A percentile compares a stretch with the other conserved stretches of the same genome.
Evolutionary conservation across 2,797 vertebrate species (phyloP).

Genomic region (Helicolenus hilgendorfi): DNA sequence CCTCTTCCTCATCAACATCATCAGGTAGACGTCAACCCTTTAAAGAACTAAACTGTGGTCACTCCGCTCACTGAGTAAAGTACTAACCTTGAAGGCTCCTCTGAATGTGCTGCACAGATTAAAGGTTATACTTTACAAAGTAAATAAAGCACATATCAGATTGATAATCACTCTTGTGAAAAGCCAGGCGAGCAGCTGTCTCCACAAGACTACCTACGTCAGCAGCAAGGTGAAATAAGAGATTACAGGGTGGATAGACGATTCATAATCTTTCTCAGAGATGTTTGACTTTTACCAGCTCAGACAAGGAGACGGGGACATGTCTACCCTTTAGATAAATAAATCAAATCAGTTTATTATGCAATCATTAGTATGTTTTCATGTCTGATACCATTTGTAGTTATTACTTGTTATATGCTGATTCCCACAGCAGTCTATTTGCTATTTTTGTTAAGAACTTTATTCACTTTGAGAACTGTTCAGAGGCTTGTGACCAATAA

Average conservation of each 20-base stretch:
- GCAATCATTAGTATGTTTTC: not conserved
- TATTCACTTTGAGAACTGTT: not conserved
- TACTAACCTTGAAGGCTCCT: slow-evolving; percentile 49
- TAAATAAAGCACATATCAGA: slow-evolving; percentile 62
- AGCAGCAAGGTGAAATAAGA: slow-evolving; percentile 70
- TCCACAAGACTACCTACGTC: slow-evolving; percentile 56
- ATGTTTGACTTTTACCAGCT: slow-evolving; percentile 56
- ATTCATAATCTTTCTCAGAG: slow-evolving; percentile 55
- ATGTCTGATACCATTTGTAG: not conserved
- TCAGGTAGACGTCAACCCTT: not conserved
- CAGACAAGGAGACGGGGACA: slow-evolving; percentile 28
- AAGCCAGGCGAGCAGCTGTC: slow-evolving; percentile 56
- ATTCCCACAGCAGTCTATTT: not conserved
- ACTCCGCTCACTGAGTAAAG: not conserved
- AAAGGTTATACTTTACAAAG: slow-evolving; percentile 12
- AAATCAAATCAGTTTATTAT: slow-evolving; percentile 9
- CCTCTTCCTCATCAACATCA: not conserved
- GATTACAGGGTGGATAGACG: slow-evolving; percentile 51
- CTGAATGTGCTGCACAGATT: slow-evolving; percentile 24
- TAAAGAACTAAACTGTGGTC: not conserved
- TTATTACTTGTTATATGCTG: not conserved
- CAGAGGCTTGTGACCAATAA: not conserved
- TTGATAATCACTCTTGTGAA: slow-evolving; percentile 53
- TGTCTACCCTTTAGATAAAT: slow-evolving; percentile 13
- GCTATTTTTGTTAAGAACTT: not conserved